phyloP scores from a whole-genome alignment of 2,797 vertebrate genomes.

The Danio tinwini region DNA sequence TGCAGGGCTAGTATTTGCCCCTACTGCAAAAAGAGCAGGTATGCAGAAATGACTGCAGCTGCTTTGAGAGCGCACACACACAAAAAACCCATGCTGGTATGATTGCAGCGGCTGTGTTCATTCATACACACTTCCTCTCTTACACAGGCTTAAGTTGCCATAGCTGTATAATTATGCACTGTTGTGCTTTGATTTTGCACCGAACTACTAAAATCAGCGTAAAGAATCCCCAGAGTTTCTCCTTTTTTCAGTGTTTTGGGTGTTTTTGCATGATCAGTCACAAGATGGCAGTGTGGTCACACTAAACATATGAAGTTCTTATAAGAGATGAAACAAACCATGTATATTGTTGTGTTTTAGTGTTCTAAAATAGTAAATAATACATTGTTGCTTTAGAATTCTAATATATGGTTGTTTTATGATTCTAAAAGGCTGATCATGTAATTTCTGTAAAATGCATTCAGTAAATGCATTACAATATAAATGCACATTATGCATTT shows the following conservation, averaged over 20 bases:
- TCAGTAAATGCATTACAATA: neutral
- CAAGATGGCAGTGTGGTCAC: conserved; percentile 32
- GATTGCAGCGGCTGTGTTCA: conserved; percentile 45
- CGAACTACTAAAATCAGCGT: conserved; percentile 7
- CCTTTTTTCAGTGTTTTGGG: neutral
- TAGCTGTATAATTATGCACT: conserved; percentile 30
- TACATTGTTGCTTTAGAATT: neutral
- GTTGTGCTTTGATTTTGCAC: conserved; percentile 14
- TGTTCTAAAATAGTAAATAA: too few relatives aligned
- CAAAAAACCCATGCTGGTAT: conserved; percentile 9
- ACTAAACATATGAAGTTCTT: neutral
- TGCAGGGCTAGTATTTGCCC: conserved; percentile 65
- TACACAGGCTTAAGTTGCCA: conserved; percentile 21
- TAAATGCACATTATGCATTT: too few relatives aligned
- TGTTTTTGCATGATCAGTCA: conserved; percentile 21
- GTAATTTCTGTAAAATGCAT: neutral
- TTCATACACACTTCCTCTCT: conserved; percentile 10
- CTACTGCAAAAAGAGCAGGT: conserved; percentile 67
- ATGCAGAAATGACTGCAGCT: conserved; percentile 46
- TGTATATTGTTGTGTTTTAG: neutral
- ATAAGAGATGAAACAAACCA: neutral
- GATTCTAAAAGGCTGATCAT: neutral
- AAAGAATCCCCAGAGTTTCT: neutral
- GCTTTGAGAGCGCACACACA: conserved; percentile 32
- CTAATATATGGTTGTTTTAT: neutral